Evolutionary conservation across 2,113 vertebrate species (phyloP), one percentile per base, ranked within the genome.

Genomic region (Jaculus jaculus): DNA sequence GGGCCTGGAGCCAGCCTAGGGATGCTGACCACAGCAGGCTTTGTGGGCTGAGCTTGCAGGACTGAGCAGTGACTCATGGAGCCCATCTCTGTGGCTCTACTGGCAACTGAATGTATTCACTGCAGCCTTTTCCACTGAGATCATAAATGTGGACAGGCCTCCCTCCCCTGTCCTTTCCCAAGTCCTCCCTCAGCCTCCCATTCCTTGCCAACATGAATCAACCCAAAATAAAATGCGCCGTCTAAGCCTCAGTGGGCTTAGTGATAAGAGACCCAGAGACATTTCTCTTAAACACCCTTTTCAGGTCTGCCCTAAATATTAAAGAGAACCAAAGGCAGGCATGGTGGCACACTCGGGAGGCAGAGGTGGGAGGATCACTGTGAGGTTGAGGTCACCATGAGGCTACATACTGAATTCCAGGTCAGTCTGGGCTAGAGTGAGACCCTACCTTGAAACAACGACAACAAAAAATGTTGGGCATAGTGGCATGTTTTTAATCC

Each of bases 71-170:
- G 97, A 97, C 90, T 97, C 96, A 97, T 78, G 90, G 71, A 81
- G 74, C 74, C 90, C 84, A 68, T 92, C 85, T 93, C 94, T 92
- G 96, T 93, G 96, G 93, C 87, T 96, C 74, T 68, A 21, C 93
- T 96, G 96, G 96, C 94, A 94, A 87, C 84, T 78, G 84, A 94
- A 89, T 87, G 39, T 68, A 73, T 75, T 92, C 89, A 91, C 12
- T 93, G 74, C 54, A 95, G 92, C 77, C 84, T 96, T 96, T 97
- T 97, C 95, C 96, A 95, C 96, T 96, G 97, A 97, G 94, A 89
- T 96, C 92, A 95, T 92, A 71, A 93, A 84, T 61, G 47, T 16
- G 80, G 77, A 37, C 75, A 66, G 47, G 18, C 84, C 51, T 87
- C 39, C 80, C 51, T 85, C 69, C 61, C 39, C 42, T 80, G 47